phyloP scores from a whole-genome alignment of 2,797 vertebrate species.

The Loris lydekkerianus region DNA sequence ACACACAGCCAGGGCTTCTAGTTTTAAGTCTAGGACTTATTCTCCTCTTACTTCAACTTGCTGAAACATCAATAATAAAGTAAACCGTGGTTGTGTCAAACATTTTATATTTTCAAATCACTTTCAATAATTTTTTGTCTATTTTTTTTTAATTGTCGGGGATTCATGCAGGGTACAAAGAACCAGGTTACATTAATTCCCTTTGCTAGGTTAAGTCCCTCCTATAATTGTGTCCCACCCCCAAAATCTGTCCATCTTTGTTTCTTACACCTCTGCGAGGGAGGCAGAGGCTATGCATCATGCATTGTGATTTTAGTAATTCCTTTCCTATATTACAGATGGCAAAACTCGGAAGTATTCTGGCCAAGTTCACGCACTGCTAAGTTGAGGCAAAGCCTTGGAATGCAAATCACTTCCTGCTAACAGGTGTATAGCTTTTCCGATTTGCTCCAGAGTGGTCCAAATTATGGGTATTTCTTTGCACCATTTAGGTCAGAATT shows the following conservation, averaged over 20 bases:
- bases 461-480: background rate
- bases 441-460: background rate
- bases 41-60: background rate
- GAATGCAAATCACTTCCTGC: background rate
- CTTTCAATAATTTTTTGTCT: background rate
- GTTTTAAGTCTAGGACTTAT: background rate
- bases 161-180: no score
- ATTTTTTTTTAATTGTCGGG: no score
- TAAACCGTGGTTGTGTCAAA: background rate
- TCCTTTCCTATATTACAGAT: background rate
- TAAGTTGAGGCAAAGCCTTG: background rate
- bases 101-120: conserved; percentile 42
- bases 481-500: background rate
- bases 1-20: background rate
- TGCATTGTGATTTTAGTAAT: background rate
- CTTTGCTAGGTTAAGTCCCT: no score
- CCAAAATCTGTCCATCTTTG: background rate
- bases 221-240: no score
- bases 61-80: background rate
- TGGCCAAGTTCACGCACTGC: background rate
- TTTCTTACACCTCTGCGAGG: background rate
- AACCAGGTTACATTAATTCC: no score
- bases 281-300: background rate
- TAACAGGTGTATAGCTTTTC: background rate
- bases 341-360: background rate